These are phyloP conservation scores for Puffinus mauretanicus DNA, from an alignment of 2,113 vertebrate genomes.

Conservation along the genomic window DNA sequence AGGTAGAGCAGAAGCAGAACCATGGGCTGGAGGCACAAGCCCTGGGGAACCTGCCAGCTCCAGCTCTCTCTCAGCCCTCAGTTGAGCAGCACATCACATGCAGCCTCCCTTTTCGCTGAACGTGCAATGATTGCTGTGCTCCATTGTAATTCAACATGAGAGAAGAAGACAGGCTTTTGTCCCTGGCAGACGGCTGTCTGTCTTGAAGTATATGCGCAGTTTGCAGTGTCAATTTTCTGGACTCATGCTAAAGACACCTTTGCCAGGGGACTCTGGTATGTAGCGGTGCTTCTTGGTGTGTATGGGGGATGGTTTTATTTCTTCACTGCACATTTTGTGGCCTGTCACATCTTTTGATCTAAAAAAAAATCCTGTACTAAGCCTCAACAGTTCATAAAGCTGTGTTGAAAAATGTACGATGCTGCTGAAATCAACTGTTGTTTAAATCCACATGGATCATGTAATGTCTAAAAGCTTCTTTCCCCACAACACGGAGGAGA, in stretches of 20 bases:
- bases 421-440: background rate
- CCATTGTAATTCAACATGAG: background rate
- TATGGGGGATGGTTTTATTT: background rate
- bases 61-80: background rate
- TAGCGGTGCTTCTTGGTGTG: background rate
- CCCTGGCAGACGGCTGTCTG: background rate
- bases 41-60: background rate
- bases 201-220: background rate
- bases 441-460: background rate
- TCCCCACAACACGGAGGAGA: background rate
- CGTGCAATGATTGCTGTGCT: background rate
- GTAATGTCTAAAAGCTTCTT: background rate
- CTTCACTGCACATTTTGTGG: background rate
- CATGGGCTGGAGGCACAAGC: background rate
- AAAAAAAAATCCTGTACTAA: background rate
- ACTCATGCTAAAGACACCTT: background rate
- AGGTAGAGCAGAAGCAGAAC: background rate
- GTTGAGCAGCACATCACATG: background rate
- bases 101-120: background rate
- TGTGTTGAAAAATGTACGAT: background rate
- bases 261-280: background rate
- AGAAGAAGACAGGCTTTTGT: background rate
- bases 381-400: background rate
- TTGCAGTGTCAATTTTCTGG: background rate
- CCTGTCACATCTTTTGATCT: background rate